These are phyloP conservation scores for Falcaria lacertinaria DNA, from an alignment of 2,888 invertebrate genomes.

Conservation along the genomic window DNA sequence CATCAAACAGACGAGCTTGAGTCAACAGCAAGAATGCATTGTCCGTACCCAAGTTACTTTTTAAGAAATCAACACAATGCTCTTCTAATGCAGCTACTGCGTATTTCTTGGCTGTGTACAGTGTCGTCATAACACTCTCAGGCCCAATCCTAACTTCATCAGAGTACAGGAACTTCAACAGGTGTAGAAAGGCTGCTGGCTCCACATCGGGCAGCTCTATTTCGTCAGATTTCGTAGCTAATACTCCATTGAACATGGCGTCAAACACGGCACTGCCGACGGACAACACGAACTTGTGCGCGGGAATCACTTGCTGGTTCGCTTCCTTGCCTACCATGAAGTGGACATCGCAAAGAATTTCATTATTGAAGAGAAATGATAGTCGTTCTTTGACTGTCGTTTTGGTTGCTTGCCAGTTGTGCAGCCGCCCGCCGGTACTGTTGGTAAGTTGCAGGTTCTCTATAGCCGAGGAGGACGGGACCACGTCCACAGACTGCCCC, in stretches of 20 bases:
- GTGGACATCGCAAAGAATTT: slow-evolving; percentile 83
- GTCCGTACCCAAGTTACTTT: slow-evolving; percentile 87
- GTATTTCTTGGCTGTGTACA: slow-evolving; percentile 93
- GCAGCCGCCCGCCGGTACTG: slow-evolving; percentile 67
- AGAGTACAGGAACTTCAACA: slow-evolving; percentile 86
- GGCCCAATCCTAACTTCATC: slow-evolving; percentile 91
- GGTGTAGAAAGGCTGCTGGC: slow-evolving; percentile 87
- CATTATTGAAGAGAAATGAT: slow-evolving; percentile 79
- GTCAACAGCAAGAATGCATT: slow-evolving; percentile 91
- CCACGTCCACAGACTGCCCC: slow-evolving; percentile 44
- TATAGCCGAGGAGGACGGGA: slow-evolving; percentile 52
- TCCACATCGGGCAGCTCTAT: slow-evolving; percentile 92
- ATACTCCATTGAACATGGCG: slow-evolving; percentile 90
- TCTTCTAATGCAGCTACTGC: slow-evolving; percentile 90
- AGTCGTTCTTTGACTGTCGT: slow-evolving; percentile 87
- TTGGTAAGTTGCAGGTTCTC: slow-evolving; percentile 65
- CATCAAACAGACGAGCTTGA: slow-evolving; percentile 89
- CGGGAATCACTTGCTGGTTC: slow-evolving; percentile 85
- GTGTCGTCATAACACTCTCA: slow-evolving; percentile 91
- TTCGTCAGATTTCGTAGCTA: slow-evolving; percentile 84
- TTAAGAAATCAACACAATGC: slow-evolving; percentile 89
- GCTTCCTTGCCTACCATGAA: slow-evolving; percentile 88
- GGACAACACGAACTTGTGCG: slow-evolving; percentile 89
- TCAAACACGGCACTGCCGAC: slow-evolving; percentile 93
- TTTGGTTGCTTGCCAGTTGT: slow-evolving; percentile 88